Evolutionary conservation across 2,888 invertebrate genomes (phyloP).

Genomic region (Lasioglossum marginatum): DNA sequence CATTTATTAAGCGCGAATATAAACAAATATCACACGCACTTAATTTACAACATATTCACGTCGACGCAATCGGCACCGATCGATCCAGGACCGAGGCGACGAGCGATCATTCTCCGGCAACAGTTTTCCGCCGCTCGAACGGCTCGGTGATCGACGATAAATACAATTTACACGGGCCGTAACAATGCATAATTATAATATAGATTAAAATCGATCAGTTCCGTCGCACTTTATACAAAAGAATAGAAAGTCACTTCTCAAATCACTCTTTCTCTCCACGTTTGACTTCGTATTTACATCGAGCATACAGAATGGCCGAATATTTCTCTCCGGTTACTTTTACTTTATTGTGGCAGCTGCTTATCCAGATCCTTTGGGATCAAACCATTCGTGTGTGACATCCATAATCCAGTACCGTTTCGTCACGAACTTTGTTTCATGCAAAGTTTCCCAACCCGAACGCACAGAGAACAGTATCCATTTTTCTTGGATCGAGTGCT

Average conservation of each 20-base stretch:
- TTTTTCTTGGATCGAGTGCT: not conserved
- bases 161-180: constrained; percentile 22
- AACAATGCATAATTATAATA: constrained; percentile 21
- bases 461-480: constrained; percentile 33
- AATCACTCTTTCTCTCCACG: not conserved
- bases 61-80: constrained; percentile 3
- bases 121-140: not conserved
- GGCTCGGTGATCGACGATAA: not conserved
- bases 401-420: not conserved
- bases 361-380: constrained; percentile 2
- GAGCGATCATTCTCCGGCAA: not conserved
- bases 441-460: constrained; percentile 56
- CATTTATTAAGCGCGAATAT: constrained; percentile 66
- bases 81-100: not conserved
- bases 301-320: constrained; percentile 20
- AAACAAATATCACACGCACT: constrained; percentile 64
- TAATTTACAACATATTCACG: constrained; percentile 62
- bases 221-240: not conserved
- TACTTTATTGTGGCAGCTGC: not conserved
- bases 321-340: not conserved
- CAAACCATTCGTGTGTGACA: not conserved
- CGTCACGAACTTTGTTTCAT: constrained; percentile 65
- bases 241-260: not conserved
- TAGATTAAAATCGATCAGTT: constrained; percentile 5
- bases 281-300: constrained; percentile 18